These are phyloP conservation scores for Tinea semifulvella DNA, from an alignment of 2,888 invertebrate species.

Conservation along the genomic window DNA sequence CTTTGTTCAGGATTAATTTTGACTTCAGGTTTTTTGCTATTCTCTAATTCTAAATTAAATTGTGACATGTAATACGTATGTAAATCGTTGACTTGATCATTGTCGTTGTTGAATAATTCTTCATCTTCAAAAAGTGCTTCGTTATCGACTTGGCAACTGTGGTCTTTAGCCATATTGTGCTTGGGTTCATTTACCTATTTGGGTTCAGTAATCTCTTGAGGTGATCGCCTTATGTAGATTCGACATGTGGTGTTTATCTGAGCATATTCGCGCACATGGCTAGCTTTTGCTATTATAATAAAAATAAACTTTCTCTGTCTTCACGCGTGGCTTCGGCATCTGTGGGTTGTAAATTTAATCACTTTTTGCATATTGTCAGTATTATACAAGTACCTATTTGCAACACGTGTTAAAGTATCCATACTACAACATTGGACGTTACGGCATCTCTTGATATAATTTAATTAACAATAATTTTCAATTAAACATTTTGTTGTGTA, in stretches of 20 bases:
- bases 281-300: constrained; percentile 57
- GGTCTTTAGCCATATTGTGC: constrained; percentile 47
- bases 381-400: constrained; percentile 31
- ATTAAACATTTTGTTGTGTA: too few species aligned
- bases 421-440: background rate
- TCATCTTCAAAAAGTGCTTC: constrained; percentile 25
- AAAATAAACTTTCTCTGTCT: constrained; percentile 64
- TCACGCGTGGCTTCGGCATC: constrained; percentile 56
- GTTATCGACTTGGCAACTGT: constrained; percentile 33
- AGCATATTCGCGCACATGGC: constrained; percentile 42
- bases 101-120: constrained; percentile 44
- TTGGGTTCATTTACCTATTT: constrained; percentile 42
- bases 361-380: constrained; percentile 37
- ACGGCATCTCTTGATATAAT: background rate
- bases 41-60: constrained; percentile 58
- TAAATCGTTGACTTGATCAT: constrained; percentile 46
- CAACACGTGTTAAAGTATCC: constrained; percentile 42
- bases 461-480: background rate
- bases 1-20: background rate
- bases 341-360: constrained; percentile 60
- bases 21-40: constrained; percentile 24
- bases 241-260: constrained; percentile 51
- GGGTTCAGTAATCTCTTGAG: constrained; percentile 52
- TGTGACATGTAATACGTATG: constrained; percentile 62
- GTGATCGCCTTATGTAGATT: constrained; percentile 35